Base-by-base conservation (phyloP, 2,113 vertebrate genomes). In the Erinaceus europaeus region DNA sequence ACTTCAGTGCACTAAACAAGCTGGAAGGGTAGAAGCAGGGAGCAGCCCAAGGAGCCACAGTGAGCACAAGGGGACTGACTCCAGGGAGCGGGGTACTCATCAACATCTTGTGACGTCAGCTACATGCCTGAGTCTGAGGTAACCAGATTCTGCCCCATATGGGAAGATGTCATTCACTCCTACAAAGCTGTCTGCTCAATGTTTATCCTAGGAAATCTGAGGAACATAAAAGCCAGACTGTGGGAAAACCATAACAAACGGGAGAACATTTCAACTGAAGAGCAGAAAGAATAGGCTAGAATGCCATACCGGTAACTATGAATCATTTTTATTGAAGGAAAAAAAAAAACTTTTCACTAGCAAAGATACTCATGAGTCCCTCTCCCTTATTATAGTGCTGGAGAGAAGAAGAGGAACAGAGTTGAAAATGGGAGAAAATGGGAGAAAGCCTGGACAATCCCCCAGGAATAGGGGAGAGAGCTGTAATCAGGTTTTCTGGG, bases 291-390 rank as follows among this genome's bases (percentile, higher is more conserved):
- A 44, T 46, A 65, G 15, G 50, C 65, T 57, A 57, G 25, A 57
- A 27, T 61, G 32, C 42, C 40, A 13, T 71, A n/a, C n/a, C 6
- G 82, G 65, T 27, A 72, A 76, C 9, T 67, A 21, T 52, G n/a
- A 74, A 29, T 88, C 21, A 84, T 38, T 82, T 95, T 93, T 95
- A 95, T 91, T 89, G 67, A 91, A 67, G 59, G 53, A 46, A 57
- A 27, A 48, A 89, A 82, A 55, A 74, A 36, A 17, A 12, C 18
- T 36, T 91, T 62, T 71, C 36, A 64, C 40, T 65, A 29, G 59
- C 68, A 69, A 68, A 80, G 38, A 53, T 21, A 53, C n/a, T n/a
- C n/a, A 53, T 21, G 52, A 23, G 9, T 21, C 52, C 18, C 14
- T 53, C 18, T 53, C 57, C 69, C 69, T 29, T 15, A 27, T 9